Base-by-base conservation (phyloP, 2,888 invertebrate genomes). In the Tinea semifulvella region DNA sequence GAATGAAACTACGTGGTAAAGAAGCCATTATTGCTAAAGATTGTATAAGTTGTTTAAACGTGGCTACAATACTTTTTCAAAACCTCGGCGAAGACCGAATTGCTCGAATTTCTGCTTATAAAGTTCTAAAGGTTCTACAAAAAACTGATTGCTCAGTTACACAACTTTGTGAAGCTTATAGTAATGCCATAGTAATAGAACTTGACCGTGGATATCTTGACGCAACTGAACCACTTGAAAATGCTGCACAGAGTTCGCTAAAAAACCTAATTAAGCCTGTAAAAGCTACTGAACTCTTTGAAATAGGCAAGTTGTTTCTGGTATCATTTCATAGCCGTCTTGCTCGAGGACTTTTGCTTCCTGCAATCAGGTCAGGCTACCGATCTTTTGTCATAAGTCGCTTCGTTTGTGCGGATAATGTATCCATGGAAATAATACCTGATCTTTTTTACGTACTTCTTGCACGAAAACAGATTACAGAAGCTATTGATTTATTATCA, bases 401-500 rank as follows among this genome's bases (percentile, higher is more conserved):
- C 26, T 74, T 70, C 47, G 59, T 83, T 18, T 62, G 68, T 53
- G 79, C 76, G 13, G 61, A 71, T 50, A 62, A 63, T 42, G 57
- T 81, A 26, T 63, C 74, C 36, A 49, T 75, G 27, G 73, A 77
- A 42, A 66, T 83, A 10, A 65, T 80, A 50, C 80, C 83, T 2
- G 71, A 75, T 44, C 50, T 83, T 26, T 74, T 76, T 52, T 80
- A 77, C 43, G 55, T 71, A 42, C 55, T 83, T 47, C 52, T 83
- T 10, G 49, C 69, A 13, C 65, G 75, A 14, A 67, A 80, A 50
- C 70, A 77, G 40, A 65, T 85, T 50, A 60, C 67, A 51, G 83
- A 84, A 58, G 75, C 83, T 2, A 58, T 85, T 10, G 80, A 82
- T 46, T 56, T 84, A 26, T 53, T 76, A 26, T 63, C 66, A 36